Conservation (phyloP, 2,113 vertebrate species). For the Pomatostomus ruficeps region DNA sequence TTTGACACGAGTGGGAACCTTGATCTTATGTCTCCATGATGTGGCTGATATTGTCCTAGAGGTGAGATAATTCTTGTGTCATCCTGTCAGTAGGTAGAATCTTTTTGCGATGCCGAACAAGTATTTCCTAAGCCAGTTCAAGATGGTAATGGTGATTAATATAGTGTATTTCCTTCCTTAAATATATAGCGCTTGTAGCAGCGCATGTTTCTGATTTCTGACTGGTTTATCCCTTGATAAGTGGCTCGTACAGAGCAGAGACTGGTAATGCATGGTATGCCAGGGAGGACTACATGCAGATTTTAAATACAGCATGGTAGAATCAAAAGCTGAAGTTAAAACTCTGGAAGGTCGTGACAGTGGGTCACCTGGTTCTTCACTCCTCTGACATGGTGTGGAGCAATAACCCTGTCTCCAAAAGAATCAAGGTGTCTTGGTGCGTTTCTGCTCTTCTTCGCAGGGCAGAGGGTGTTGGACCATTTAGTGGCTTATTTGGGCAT, state of each 20-base stretch:
- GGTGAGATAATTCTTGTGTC: constrained; percentile 73
- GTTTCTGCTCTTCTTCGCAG: neutral
- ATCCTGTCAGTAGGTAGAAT: neutral
- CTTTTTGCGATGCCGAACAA: neutral
- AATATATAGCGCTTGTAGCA: neutral
- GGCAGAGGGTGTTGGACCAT: neutral
- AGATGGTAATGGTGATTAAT: neutral
- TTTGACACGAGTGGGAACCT: constrained; percentile 88
- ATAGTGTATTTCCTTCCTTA: neutral
- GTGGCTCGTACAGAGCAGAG: neutral
- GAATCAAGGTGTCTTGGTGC: neutral
- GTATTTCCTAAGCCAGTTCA: neutral
- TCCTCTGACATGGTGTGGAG: neutral
- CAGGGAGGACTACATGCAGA: neutral
- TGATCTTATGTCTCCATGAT: constrained; percentile 92
- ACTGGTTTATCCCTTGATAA: neutral
- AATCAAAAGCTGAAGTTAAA: neutral
- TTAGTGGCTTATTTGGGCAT: neutral
- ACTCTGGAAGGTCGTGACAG: neutral
- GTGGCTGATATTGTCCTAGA: constrained; percentile 87
- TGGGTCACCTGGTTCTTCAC: neutral
- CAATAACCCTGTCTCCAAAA: neutral
- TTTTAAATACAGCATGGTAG: neutral
- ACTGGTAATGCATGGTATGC: neutral
- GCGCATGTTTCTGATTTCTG: neutral